phyloP scores from a whole-genome alignment of 35 echinoderm and acorn worm species.

The Antedon bifida region DNA sequence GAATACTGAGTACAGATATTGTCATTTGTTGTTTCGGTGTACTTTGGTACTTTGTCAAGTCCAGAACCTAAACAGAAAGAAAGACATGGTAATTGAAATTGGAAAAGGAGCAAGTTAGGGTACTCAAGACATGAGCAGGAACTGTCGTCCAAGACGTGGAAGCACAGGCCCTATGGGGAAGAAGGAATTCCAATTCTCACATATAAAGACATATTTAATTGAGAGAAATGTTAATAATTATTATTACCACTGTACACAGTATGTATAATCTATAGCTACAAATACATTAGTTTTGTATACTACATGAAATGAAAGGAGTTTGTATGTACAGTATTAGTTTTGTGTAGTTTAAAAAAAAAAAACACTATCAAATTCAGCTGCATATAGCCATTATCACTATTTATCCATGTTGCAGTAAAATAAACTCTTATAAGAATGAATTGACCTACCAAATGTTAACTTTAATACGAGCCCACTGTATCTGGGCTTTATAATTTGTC shows the following conservation, averaged over 20 bases:
- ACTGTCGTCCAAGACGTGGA: background rate
- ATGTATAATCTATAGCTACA: too few species aligned
- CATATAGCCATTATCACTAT: too few species aligned
- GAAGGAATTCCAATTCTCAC: background rate
- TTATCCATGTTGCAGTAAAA: too few species aligned
- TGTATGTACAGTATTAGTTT: too few species aligned
- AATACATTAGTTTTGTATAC: too few species aligned
- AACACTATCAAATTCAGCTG: too few species aligned
- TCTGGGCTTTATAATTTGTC: too few species aligned
- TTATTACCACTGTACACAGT: background rate
- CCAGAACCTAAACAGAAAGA: conserved; percentile 30
- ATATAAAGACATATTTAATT: background rate
- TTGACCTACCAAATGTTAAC: too few species aligned
- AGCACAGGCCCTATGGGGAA: background rate
- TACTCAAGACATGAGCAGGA: background rate
- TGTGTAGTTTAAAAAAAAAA: too few species aligned
- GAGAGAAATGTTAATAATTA: background rate
- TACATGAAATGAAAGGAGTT: too few species aligned
- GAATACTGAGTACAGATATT: conserved; percentile 51
- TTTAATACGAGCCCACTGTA: too few species aligned
- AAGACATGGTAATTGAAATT: background rate
- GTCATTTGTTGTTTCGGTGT: conserved; percentile 35
- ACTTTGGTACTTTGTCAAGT: conserved; percentile 33
- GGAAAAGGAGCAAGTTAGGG: background rate
- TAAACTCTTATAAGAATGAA: too few species aligned